These are phyloP conservation scores for Anorthoa munda DNA, from an alignment of 2,888 invertebrate genomes.

Conservation along the genomic window DNA sequence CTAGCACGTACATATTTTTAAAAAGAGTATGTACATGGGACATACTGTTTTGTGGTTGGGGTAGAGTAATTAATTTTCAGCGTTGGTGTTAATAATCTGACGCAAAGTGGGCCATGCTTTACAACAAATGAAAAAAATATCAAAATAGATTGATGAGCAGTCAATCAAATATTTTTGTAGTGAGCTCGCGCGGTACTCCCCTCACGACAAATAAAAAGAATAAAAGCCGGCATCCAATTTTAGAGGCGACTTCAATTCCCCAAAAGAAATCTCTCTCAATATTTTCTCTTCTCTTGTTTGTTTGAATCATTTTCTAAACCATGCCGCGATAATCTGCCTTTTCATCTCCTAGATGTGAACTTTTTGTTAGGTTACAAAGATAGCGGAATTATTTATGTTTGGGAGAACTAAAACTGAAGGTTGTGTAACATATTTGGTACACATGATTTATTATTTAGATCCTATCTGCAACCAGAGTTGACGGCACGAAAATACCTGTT, in stretches of 20 bases:
- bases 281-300: constrained; percentile 80
- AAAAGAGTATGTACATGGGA: neutral
- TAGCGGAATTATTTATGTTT: constrained; percentile 55
- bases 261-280: constrained; percentile 83
- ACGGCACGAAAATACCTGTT: constrained; percentile 42
- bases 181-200: constrained; percentile 18
- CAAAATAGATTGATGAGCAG: constrained; percentile 75
- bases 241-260: constrained; percentile 83
- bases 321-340: constrained; percentile 63
- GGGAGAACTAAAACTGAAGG: constrained; percentile 40
- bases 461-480: constrained; percentile 45
- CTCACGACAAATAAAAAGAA: constrained; percentile 73
- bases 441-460: constrained; percentile 57
- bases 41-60: constrained; percentile 1
- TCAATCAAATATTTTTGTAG: constrained; percentile 68
- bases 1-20: neutral
- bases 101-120: constrained; percentile 41
- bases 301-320: constrained; percentile 77
- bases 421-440: constrained; percentile 46
- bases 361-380: constrained; percentile 41
- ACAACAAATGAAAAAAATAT: constrained; percentile 71
- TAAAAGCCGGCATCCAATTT: constrained; percentile 83
- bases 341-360: constrained; percentile 59
- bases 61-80: too few relatives aligned
- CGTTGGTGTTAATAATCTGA: constrained; percentile 29